These are phyloP conservation scores for Tragopan temminckii DNA, from an alignment of 2,797 vertebrate species.

Conservation along the genomic window DNA sequence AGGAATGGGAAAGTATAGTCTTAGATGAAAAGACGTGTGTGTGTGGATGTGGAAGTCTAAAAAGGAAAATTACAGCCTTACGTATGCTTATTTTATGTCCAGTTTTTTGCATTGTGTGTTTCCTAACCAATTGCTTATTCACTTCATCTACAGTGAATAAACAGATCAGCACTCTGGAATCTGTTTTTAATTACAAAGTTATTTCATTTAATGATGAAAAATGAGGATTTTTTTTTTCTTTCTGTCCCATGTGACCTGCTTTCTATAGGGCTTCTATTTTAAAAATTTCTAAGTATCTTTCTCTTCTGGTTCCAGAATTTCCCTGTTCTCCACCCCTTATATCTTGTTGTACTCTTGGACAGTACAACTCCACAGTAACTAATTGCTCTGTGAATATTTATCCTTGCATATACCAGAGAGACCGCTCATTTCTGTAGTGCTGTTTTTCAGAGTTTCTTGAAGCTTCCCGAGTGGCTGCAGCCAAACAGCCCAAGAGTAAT, in stretches of 20 bases:
- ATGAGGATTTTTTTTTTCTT: conserved; percentile 42
- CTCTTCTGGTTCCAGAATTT: conserved; percentile 31
- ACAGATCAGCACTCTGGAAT: conserved; percentile 18
- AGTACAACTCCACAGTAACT: conserved; percentile 15
- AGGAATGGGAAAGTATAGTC: background rate
- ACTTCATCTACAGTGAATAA: conserved; percentile 31
- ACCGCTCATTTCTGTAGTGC: background rate
- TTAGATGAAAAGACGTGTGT: background rate
- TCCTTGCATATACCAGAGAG: background rate
- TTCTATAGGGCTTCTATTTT: conserved; percentile 36
- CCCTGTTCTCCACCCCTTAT: background rate
- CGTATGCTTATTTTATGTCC: background rate
- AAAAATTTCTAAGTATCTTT: conserved; percentile 14
- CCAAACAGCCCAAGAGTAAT: conserved; percentile 19
- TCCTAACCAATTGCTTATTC: conserved; percentile 28
- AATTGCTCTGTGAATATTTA: conserved; percentile 23
- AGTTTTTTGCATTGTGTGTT: background rate
- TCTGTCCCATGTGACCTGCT: conserved; percentile 15
- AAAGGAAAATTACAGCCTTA: background rate
- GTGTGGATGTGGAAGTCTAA: background rate
- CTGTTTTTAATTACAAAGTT: conserved; percentile 62
- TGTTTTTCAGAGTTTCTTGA: conserved; percentile 50
- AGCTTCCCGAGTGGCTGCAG: conserved; percentile 46
- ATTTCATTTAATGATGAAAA: conserved; percentile 58
- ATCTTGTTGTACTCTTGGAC: conserved; percentile 57